phyloP scores from a whole-genome alignment of 1,140 invertebrate species.

The Helicoverpa zea region DNA sequence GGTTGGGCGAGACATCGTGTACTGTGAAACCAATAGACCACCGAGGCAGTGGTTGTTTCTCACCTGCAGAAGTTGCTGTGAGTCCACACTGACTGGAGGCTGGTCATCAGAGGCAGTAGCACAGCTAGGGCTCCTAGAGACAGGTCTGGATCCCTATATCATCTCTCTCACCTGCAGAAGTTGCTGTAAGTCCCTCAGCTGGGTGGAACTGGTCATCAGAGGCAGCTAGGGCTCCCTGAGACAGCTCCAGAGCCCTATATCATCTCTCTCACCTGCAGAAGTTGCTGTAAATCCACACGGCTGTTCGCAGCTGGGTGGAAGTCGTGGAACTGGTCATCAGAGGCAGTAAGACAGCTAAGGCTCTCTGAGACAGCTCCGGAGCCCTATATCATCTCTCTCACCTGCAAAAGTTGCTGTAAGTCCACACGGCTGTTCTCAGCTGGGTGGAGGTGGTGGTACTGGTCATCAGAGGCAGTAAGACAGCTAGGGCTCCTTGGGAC shows the following conservation, averaged over 20 bases:
- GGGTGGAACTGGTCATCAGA: no score
- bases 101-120: no score
- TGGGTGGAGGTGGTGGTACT: conserved; percentile 80
- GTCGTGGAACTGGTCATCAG: conserved; percentile 87
- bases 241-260: neutral
- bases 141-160: neutral
- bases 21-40: no score
- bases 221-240: neutral
- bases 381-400: neutral
- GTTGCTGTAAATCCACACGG: conserved; percentile 97
- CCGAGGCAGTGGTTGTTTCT: no score
- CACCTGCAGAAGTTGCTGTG: no score
- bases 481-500: conserved; percentile 88
- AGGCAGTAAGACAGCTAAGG: conserved; percentile 89
- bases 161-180: neutral
- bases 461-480: conserved; percentile 90
- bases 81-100: no score
- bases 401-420: conserved; percentile 93
- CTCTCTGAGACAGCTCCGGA: conserved; percentile 85
- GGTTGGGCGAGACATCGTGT: no score
- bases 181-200: no score
- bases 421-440: conserved; percentile 93
- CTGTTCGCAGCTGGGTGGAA: conserved; percentile 86
- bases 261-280: conserved; percentile 77
- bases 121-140: neutral